Evolutionary conservation across 2,888 invertebrate species (phyloP).

Genomic region (Rhagium mordax): DNA sequence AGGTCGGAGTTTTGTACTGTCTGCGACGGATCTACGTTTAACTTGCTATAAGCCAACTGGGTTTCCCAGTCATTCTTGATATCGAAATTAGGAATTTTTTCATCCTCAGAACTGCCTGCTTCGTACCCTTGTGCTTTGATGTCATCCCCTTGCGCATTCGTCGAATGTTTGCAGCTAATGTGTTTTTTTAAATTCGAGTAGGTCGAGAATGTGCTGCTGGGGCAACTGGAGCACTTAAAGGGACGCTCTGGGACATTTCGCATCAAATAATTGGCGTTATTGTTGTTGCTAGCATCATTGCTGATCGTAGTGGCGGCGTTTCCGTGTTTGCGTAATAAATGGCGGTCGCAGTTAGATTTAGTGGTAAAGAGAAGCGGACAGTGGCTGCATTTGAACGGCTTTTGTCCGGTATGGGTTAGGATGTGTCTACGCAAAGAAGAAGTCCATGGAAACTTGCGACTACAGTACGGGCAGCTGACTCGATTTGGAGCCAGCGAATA

Average conservation of each 20-base stretch:
- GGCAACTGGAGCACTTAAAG: conserved; percentile 86
- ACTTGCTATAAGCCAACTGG: conserved; percentile 59
- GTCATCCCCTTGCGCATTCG: conserved; percentile 68
- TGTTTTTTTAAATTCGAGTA: conserved; percentile 86
- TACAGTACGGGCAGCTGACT: conserved; percentile 94
- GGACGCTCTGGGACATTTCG: conserved; percentile 84
- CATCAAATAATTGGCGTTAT: conserved; percentile 71
- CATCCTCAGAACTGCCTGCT: conserved; percentile 69
- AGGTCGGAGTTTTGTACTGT: conserved; percentile 75
- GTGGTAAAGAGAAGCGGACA: conserved; percentile 96
- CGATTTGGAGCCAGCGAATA: conserved; percentile 96
- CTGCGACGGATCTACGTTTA: conserved; percentile 26
- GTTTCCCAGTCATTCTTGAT: conserved; percentile 62
- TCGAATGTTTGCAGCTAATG: conserved; percentile 80
- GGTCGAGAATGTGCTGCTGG: conserved; percentile 87
- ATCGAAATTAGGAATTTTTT: conserved; percentile 66
- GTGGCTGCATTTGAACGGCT: conserved; percentile 95
- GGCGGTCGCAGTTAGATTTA: conserved; percentile 97
- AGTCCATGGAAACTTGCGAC: conserved; percentile 96
- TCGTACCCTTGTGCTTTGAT: conserved; percentile 68
- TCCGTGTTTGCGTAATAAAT: conserved; percentile 90
- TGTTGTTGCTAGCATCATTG: conserved; percentile 59
- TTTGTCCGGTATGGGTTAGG: conserved; percentile 95
- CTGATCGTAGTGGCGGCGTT: conserved; percentile 69
- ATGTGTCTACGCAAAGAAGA: conserved; percentile 96